Conservation (phyloP, 2,113 vertebrate genomes). For the Anser brachyrhynchus region DNA sequence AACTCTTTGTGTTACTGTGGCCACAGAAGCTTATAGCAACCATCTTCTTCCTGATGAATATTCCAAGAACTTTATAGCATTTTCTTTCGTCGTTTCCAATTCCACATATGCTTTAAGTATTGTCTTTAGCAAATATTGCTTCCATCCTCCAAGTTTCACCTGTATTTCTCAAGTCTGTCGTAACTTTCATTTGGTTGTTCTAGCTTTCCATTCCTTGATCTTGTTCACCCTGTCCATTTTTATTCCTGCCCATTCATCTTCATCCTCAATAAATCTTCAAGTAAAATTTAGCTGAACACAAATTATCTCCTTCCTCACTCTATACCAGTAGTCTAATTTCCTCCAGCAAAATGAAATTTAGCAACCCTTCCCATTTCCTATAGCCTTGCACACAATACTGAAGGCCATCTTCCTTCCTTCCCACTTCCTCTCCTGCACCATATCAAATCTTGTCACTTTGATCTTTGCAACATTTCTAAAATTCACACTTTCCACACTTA, state of each 20-base stretch:
- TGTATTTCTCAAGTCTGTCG: not conserved
- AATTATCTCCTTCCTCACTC: not conserved
- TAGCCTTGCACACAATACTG: not conserved
- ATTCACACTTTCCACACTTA: not conserved
- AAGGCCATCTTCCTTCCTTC: not conserved
- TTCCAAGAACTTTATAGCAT: not conserved
- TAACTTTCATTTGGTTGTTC: not conserved
- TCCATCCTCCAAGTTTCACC: not conserved
- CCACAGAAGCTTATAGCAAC: not conserved
- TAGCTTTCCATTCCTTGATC: not conserved
- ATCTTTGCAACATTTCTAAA: not conserved
- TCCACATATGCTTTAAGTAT: not conserved
- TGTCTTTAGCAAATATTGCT: not conserved
- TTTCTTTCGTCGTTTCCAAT: not conserved
- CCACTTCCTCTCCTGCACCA: not conserved
- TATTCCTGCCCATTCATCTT: not conserved
- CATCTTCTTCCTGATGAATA: not conserved
- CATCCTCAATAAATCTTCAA: not conserved
- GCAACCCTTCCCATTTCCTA: not conserved
- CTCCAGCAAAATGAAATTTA: not conserved
- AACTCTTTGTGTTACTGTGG: not conserved
- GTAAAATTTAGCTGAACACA: not conserved
- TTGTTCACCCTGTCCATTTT: not conserved
- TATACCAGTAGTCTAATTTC: not conserved
- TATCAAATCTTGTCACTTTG: not conserved